Evolutionary conservation across 2,113 vertebrate species (phyloP).

Genomic region (Paralichthys olivaceus): DNA sequence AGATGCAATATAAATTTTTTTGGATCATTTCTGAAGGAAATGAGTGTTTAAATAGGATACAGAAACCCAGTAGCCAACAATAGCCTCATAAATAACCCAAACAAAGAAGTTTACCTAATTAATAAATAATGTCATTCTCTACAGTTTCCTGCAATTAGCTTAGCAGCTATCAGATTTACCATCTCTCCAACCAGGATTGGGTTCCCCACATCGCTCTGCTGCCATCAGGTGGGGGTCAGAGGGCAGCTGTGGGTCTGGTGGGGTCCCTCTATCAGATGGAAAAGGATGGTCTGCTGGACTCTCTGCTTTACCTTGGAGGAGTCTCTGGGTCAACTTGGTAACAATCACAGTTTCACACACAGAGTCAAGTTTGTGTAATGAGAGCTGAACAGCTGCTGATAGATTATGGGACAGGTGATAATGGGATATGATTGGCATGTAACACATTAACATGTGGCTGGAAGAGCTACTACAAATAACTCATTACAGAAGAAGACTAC

Average conservation of each 20-base stretch:
- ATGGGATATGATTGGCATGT: not conserved
- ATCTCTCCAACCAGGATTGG: constrained; percentile 38
- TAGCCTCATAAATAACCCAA: too few species aligned
- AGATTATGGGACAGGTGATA: too few species aligned
- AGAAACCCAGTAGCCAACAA: too few species aligned
- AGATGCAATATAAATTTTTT: too few species aligned
- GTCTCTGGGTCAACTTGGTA: constrained; percentile 83
- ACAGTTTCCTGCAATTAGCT: too few species aligned
- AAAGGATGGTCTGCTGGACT: constrained; percentile 69
- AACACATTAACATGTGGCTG: not conserved
- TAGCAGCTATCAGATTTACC: not conserved
- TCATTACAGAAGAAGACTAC: not conserved
- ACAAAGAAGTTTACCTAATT: too few species aligned
- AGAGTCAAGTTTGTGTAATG: not conserved
- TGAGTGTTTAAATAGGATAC: too few species aligned
- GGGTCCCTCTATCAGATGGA: constrained; percentile 72
- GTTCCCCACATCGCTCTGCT: constrained; percentile 74
- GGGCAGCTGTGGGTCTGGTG: constrained; percentile 71
- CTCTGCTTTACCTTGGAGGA: constrained; percentile 74
- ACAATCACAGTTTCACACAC: not conserved
- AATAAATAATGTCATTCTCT: too few species aligned
- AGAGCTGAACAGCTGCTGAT: not conserved
- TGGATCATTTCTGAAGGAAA: too few species aligned
- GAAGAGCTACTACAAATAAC: not conserved
- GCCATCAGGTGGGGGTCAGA: constrained; percentile 78